phyloP scores from a whole-genome alignment of 2,797 vertebrate species.

The Echiichthys vipera region DNA sequence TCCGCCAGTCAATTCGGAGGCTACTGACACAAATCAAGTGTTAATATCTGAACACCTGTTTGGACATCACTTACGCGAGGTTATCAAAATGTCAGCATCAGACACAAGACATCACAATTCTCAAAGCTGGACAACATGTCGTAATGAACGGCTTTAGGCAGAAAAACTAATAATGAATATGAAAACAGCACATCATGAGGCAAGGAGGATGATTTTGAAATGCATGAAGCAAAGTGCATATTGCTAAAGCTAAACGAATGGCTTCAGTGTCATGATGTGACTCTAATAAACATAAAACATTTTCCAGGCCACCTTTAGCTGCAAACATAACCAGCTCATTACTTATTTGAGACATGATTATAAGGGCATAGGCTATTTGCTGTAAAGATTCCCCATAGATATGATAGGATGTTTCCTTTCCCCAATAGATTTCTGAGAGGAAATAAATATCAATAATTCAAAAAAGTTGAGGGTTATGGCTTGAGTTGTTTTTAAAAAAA shows the following conservation, averaged over 20 bases:
- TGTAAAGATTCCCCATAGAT: background rate
- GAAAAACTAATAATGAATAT: background rate
- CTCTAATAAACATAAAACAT: background rate
- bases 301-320: conserved; percentile 1
- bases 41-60: background rate
- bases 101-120: background rate
- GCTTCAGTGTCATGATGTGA: background rate
- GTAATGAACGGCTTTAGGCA: background rate
- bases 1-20: background rate
- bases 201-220: background rate
- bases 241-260: background rate
- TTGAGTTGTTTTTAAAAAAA: conserved; percentile 20
- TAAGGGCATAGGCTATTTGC: background rate
- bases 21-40: background rate
- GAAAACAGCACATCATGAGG: background rate
- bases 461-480: conserved; percentile 1
- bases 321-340: conserved; percentile 5
- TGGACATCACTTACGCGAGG: background rate
- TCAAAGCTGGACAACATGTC: background rate
- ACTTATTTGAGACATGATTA: conserved; percentile 10
- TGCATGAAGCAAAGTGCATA: background rate
- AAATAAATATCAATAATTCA: no score
- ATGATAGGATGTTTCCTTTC: conserved; percentile 2
- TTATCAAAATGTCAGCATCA: background rate
- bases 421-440: background rate